These are phyloP conservation scores for Theodoxus fluviatilis DNA, from an alignment of 2,888 invertebrate species.

Conservation along the genomic window DNA sequence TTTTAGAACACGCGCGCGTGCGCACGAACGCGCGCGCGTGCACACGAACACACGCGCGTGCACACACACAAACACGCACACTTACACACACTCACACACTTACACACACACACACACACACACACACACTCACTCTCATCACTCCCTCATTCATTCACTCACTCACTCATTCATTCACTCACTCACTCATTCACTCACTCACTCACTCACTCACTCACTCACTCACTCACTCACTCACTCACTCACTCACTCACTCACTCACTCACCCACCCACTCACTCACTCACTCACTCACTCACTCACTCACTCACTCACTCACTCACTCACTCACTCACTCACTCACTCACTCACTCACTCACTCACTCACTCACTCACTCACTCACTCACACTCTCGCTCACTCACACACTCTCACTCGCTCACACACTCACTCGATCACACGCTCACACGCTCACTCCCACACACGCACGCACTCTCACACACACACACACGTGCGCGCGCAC, in stretches of 20 bases:
- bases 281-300: conserved; percentile 9
- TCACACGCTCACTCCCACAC: not conserved
- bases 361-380: conserved; percentile 8
- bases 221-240: conserved; percentile 21
- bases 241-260: conserved; percentile 6
- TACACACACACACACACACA: conserved; percentile 11
- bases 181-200: conserved; percentile 5
- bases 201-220: conserved; percentile 12
- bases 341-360: conserved; percentile 2
- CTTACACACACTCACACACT: not conserved
- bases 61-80: conserved; percentile 3
- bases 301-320: conserved; percentile 15
- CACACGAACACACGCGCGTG: not conserved
- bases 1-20: too few species aligned
- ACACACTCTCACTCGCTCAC: conserved; percentile 7
- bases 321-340: conserved; percentile 20
- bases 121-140: not conserved
- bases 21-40: too few species aligned
- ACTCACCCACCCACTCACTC: conserved; percentile 7
- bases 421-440: conserved; percentile 5
- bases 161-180: not conserved
- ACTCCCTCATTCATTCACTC: not conserved
- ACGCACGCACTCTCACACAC: conserved; percentile 7
- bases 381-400: conserved; percentile 4
- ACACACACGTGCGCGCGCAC: conserved; percentile 14